Percentiles rank a stretch among this genome's conserved stretches.
Conservation (phyloP, 64 coral and sea anemone species). For the Exaiptasia diaphana region DNA sequence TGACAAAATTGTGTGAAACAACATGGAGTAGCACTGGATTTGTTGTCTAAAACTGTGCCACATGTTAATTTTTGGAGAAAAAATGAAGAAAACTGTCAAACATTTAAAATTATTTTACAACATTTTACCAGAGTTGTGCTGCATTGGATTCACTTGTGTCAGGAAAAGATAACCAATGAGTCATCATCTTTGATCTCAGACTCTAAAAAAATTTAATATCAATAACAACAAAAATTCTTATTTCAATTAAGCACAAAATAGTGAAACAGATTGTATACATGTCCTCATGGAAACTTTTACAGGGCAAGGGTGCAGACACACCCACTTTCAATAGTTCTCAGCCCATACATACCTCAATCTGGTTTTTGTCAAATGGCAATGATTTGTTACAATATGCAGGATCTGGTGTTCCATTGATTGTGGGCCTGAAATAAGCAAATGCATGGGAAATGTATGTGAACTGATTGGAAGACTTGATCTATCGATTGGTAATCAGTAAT, state of each 20-base stretch:
- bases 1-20: no score
- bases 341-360: constrained; percentile 47
- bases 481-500: no score
- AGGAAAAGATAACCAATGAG: constrained; percentile 32
- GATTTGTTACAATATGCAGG: constrained; percentile 60
- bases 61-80: neutral
- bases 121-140: constrained; percentile 31
- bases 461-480: no score
- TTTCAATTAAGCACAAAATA: no score
- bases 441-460: no score
- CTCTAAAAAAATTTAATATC: neutral
- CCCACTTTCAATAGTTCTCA: neutral
- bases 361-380: constrained; percentile 33
- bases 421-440: constrained; percentile 45
- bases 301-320: neutral
- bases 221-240: no score
- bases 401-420: constrained; percentile 39
- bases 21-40: no score
- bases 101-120: no score
- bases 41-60: no score
- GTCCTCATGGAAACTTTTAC: neutral
- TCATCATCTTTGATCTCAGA: constrained; percentile 2
- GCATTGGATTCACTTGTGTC: neutral
- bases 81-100: no score
- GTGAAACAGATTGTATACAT: neutral